These are phyloP conservation scores for Smutsia temminckii DNA, from an alignment of 2,797 vertebrate genomes.

Conservation along the genomic window DNA sequence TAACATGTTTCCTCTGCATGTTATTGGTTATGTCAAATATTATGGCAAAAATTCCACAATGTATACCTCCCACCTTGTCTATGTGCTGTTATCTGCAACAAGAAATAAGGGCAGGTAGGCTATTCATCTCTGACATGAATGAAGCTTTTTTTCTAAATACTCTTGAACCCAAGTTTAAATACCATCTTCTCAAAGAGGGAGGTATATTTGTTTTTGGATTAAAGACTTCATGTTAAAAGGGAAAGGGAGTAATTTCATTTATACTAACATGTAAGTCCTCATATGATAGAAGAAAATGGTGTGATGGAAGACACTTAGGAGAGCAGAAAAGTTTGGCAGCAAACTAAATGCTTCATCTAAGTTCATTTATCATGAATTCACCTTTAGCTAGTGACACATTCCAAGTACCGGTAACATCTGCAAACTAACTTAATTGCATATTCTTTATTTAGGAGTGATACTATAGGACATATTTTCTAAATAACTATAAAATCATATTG, in stretches of 20 bases:
- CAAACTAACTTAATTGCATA: conserved; percentile 77
- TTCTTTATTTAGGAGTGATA: conserved; percentile 71
- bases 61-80: neutral
- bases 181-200: conserved; percentile 48
- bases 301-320: conserved; percentile 52
- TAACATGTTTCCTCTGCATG: neutral
- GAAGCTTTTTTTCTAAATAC: neutral
- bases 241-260: conserved; percentile 13
- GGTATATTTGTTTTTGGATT: conserved; percentile 52
- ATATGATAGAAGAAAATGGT: conserved; percentile 30
- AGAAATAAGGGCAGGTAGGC: neutral
- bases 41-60: neutral
- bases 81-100: neutral
- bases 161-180: conserved; percentile 23
- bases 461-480: conserved; percentile 64
- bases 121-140: neutral
- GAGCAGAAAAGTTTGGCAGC: conserved; percentile 70
- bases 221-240: conserved; percentile 61
- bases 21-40: neutral
- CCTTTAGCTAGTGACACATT: conserved; percentile 80
- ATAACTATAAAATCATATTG: conserved; percentile 65
- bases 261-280: neutral
- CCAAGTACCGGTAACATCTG: conserved; percentile 80
- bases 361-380: conserved; percentile 81
- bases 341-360: conserved; percentile 80